Conservation (phyloP, 1,140 invertebrate genomes). For the Rhagoletis zephyria region DNA sequence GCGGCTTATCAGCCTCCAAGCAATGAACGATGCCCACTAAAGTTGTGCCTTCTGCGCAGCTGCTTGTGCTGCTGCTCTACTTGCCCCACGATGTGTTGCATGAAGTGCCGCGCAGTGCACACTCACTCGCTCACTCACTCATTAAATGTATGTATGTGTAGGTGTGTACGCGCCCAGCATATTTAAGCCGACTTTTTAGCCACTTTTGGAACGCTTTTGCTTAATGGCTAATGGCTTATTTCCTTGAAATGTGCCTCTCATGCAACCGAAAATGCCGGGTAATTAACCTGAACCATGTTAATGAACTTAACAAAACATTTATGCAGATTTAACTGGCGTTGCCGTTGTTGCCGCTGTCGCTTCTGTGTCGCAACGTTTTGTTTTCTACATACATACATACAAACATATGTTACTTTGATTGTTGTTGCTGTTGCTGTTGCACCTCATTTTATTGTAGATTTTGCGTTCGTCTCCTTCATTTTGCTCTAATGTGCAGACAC, state of each 20-base stretch:
- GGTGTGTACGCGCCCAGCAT: background rate
- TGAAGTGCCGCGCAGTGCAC: background rate
- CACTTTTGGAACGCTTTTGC: constrained; percentile 23
- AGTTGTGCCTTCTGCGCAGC: background rate
- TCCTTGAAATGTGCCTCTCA: constrained; percentile 56
- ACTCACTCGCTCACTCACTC: background rate
- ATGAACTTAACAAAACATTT: constrained; percentile 58
- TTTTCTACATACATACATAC: background rate
- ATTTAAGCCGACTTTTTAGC: background rate
- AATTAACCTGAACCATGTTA: constrained; percentile 59
- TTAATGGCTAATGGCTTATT: constrained; percentile 58
- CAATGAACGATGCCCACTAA: background rate
- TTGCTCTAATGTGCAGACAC: constrained; percentile 24
- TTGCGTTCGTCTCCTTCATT: background rate
- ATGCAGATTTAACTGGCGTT: constrained; percentile 55
- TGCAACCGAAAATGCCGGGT: constrained; percentile 55
- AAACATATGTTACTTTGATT: no score
- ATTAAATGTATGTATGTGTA: background rate
- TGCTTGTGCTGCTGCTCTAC: background rate
- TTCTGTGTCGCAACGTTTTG: constrained; percentile 33
- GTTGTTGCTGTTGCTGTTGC: constrained; percentile 7
- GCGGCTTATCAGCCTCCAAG: background rate
- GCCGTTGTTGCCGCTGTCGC: background rate
- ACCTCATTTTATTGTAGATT: background rate
- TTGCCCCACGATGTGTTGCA: constrained; percentile 34